A percentile compares a stretch with the other conserved stretches of the same genome.
Evolutionary conservation across 2,888 invertebrate species (phyloP).

Genomic region (Troides oblongomaculatus): DNA sequence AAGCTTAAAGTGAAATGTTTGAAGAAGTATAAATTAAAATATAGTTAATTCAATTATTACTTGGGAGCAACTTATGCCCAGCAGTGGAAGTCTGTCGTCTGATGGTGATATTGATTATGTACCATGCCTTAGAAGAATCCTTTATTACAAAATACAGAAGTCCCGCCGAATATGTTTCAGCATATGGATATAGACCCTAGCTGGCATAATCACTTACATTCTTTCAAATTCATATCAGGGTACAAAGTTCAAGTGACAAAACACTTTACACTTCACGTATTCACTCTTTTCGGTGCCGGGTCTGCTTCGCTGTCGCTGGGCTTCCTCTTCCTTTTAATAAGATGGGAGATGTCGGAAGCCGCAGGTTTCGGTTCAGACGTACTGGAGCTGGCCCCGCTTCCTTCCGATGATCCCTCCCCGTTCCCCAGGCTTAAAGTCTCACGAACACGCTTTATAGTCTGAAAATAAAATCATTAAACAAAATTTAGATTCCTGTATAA

Average conservation of each 20-base stretch:
- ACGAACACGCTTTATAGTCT: constrained; percentile 69
- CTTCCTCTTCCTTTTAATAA: constrained; percentile 89
- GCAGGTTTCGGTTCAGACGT: constrained; percentile 79
- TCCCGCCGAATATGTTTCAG: not conserved
- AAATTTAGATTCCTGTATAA: not conserved
- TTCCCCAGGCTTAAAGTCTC: constrained; percentile 58
- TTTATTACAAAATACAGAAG: not conserved
- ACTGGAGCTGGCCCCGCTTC: constrained; percentile 38
- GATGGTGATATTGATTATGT: too few species aligned
- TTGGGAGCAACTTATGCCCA: too few species aligned
- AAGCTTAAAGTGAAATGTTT: too few species aligned
- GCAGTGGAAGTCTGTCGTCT: too few species aligned
- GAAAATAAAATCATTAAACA: constrained; percentile 35
- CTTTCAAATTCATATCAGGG: not conserved
- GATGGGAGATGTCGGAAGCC: constrained; percentile 88
- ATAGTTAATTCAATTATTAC: too few species aligned
- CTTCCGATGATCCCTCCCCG: constrained; percentile 47
- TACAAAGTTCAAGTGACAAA: constrained; percentile 19
- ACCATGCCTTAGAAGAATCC: not conserved
- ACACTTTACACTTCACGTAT: constrained; percentile 49
- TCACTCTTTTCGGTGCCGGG: constrained; percentile 81
- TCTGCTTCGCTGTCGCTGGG: constrained; percentile 81
- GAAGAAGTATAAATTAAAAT: too few species aligned
- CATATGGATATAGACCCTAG: not conserved
- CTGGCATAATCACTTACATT: not conserved